A percentile compares a stretch with the other conserved stretches of the same genome.
Evolutionary conservation across 2,888 invertebrate species (phyloP).

Genomic region (Hemicrepidius hirtus): DNA sequence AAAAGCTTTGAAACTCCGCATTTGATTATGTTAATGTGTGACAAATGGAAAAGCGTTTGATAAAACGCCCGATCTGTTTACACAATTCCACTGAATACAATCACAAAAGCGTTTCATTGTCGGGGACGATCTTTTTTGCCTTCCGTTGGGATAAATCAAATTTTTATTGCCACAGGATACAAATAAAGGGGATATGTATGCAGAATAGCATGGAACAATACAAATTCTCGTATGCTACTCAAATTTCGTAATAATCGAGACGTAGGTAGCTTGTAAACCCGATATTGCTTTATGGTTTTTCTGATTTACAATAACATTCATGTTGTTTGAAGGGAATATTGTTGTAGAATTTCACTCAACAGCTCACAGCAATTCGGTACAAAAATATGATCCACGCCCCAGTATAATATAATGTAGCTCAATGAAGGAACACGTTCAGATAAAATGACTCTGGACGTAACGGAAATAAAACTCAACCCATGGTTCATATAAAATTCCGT

Average conservation of each 20-base stretch:
- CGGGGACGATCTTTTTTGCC: slow-evolving; percentile 14
- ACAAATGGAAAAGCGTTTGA: slow-evolving; percentile 31
- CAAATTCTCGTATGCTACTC: neutral
- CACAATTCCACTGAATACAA: slow-evolving; percentile 16
- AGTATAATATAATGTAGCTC: too few species aligned
- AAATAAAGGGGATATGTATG: slow-evolving; percentile 4
- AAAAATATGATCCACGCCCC: too few species aligned
- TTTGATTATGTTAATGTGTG: slow-evolving; percentile 31
- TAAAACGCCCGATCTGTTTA: slow-evolving; percentile 31
- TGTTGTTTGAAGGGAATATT: neutral
- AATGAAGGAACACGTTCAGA: neutral
- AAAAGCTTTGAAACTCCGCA: slow-evolving; percentile 27
- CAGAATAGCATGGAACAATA: slow-evolving; percentile 11
- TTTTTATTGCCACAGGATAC: slow-evolving; percentile 21
- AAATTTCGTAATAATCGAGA: slow-evolving; percentile 3
- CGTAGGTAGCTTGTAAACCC: neutral
- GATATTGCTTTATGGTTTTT: slow-evolving; percentile 8
- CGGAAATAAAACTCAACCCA: neutral
- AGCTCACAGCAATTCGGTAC: neutral
- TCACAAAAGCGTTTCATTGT: slow-evolving; percentile 18
- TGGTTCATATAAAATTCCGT: neutral
- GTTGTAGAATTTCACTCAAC: neutral
- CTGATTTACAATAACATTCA: neutral
- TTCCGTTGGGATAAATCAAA: slow-evolving; percentile 19
- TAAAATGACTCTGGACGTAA: neutral